A percentile compares a stretch with the other conserved stretches of the same genome.
These are phyloP conservation scores for Serripes groenlandicus DNA, from an alignment of 2,888 invertebrate species.

Conservation along the genomic window DNA sequence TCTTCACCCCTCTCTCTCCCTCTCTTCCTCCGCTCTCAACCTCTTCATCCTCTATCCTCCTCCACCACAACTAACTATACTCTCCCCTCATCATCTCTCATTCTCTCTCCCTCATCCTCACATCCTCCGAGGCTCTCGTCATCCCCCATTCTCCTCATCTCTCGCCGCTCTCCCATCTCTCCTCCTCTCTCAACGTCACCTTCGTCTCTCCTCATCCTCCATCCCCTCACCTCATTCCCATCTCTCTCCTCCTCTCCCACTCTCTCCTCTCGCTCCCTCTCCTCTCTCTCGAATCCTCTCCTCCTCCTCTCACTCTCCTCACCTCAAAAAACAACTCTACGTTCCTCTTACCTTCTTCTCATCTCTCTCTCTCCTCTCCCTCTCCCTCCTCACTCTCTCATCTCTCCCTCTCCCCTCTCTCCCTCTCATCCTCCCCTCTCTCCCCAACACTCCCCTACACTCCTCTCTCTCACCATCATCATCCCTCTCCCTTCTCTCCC, in stretches of 20 bases:
- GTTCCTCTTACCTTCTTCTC: not conserved
- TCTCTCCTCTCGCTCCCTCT: not conserved
- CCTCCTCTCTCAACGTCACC: not conserved
- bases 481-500: not conserved
- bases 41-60: too few relatives aligned
- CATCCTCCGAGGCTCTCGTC: not conserved
- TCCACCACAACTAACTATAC: too few relatives aligned
- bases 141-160: not conserved
- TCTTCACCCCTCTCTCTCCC: too few relatives aligned
- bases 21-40: too few relatives aligned
- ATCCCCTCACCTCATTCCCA: not conserved
- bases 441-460: not conserved
- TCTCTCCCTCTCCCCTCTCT: not conserved
- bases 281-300: constrained; percentile 5
- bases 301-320: not conserved
- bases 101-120: constrained; percentile 9
- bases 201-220: not conserved
- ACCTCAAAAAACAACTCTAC: not conserved
- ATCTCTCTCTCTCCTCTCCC: not conserved
- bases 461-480: not conserved
- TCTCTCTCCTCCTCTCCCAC: not conserved
- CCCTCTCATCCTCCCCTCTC: not conserved
- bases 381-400: not conserved
- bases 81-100: constrained; percentile 4
- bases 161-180: not conserved